Evolutionary conservation across 1,140 invertebrate genomes (phyloP).

Genomic region (Drosophila erecta): DNA sequence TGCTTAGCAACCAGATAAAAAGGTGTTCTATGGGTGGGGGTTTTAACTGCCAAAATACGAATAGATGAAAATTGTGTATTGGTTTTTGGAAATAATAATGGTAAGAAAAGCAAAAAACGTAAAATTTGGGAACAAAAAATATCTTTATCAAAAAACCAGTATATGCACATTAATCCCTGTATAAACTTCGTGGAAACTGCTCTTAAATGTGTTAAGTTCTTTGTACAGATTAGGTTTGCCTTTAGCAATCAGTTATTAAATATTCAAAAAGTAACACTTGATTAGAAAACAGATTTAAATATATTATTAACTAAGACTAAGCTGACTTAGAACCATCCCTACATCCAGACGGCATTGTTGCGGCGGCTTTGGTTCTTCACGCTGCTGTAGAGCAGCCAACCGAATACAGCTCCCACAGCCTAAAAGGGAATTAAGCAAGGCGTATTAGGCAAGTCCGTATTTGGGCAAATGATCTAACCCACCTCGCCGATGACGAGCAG

Average conservation of each 20-base stretch:
- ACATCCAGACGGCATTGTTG: constrained; percentile 80
- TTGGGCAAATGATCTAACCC: constrained; percentile 21
- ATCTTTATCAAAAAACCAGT: too few species aligned
- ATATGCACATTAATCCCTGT: too few species aligned
- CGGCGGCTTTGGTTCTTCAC: constrained; percentile 73
- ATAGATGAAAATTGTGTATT: too few species aligned
- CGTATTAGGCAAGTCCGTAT: neutral
- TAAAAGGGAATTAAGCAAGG: constrained; percentile 25
- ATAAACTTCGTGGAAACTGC: too few species aligned
- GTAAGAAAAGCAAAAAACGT: too few species aligned
- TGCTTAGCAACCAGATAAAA: neutral
- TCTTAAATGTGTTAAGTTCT: too few species aligned
- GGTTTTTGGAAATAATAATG: too few species aligned
- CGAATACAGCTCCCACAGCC: constrained; percentile 64
- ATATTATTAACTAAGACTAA: constrained; percentile 48
- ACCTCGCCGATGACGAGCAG: constrained; percentile 73
- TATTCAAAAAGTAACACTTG: constrained; percentile 12
- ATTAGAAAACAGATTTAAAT: constrained; percentile 35
- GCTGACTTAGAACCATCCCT: constrained; percentile 19
- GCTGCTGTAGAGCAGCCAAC: constrained; percentile 70
- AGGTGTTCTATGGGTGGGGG: too few species aligned
- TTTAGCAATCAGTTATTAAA: constrained; percentile 19
- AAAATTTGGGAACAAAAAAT: too few species aligned
- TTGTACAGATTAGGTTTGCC: neutral
- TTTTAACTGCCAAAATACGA: too few species aligned